Percentiles rank a stretch among this genome's conserved stretches.
Evolutionary conservation across 2,888 invertebrate species (phyloP).

Genomic region (Philhelius pedissequus): DNA sequence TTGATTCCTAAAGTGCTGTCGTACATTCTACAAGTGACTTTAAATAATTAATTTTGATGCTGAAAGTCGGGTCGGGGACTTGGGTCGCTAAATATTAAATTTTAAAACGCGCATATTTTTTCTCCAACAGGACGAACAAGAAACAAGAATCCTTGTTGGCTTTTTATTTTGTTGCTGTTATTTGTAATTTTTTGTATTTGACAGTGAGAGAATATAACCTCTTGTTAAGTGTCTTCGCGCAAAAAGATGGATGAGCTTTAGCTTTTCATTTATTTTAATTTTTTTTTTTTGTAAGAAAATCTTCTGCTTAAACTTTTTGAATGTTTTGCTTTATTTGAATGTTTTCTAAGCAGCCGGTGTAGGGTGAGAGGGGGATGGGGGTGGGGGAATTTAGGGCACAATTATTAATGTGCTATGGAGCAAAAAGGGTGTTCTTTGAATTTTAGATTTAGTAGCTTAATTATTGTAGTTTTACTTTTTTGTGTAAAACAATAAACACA

Average conservation of each 20-base stretch:
- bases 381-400: background rate
- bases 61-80: background rate
- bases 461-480: constrained; percentile 7
- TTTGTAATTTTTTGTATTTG: background rate
- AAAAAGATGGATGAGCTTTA: background rate
- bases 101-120: background rate
- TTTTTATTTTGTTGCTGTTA: background rate
- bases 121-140: background rate
- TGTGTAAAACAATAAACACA: background rate
- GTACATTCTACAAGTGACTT: constrained; percentile 58
- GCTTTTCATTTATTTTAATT: background rate
- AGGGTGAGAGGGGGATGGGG: background rate
- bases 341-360: background rate
- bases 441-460: constrained; percentile 38
- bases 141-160: background rate
- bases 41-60: constrained; percentile 58
- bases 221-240: background rate
- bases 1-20: constrained; percentile 43
- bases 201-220: background rate
- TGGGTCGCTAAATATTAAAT: constrained; percentile 6
- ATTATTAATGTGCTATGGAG: constrained; percentile 32
- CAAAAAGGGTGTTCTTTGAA: constrained; percentile 26
- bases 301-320: background rate
- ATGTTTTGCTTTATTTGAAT: background rate
- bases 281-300: background rate